phyloP scores from a whole-genome alignment of 2,888 invertebrate genomes.

The Epirrhoe alternata region DNA sequence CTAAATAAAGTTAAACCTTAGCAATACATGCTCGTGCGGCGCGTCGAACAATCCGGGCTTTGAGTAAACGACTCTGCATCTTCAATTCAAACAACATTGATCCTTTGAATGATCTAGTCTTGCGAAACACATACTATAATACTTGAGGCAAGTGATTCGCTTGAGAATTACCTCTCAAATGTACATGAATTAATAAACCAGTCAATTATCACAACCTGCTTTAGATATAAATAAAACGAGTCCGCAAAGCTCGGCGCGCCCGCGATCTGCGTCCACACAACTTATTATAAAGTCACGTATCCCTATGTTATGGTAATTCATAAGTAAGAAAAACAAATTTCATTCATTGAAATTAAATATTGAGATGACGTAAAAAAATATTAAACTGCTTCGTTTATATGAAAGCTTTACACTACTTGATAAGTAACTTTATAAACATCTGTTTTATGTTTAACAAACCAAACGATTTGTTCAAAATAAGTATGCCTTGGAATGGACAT shows the following conservation, averaged over 20 bases:
- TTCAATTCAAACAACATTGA: constrained; percentile 19
- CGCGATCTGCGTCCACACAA: constrained; percentile 62
- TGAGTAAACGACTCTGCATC: constrained; percentile 19
- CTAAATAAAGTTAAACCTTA: constrained; percentile 81
- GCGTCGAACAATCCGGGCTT: constrained; percentile 50
- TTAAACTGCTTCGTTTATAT: constrained; percentile 66
- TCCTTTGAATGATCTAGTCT: constrained; percentile 29
- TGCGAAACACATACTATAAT: constrained; percentile 19
- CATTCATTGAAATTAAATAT: constrained; percentile 67
- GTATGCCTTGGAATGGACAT: constrained; percentile 71
- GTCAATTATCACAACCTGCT: constrained; percentile 61
- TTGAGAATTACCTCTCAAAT: constrained; percentile 26
- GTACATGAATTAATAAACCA: constrained; percentile 43
- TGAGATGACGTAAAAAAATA: constrained; percentile 68
- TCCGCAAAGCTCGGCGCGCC: constrained; percentile 51
- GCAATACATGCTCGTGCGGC: constrained; percentile 64
- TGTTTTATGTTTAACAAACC: constrained; percentile 62
- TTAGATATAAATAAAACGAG: constrained; percentile 40
- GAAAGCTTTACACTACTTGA: constrained; percentile 71
- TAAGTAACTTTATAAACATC: constrained; percentile 62
- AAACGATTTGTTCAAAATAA: constrained; percentile 63
- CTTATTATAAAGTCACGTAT: constrained; percentile 70
- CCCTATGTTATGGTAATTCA: constrained; percentile 73
- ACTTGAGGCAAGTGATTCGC: constrained; percentile 24
- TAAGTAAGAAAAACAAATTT: constrained; percentile 65